Evolutionary conservation across 1,140 invertebrate genomes (phyloP).

Genomic region (Cherax destructor): DNA sequence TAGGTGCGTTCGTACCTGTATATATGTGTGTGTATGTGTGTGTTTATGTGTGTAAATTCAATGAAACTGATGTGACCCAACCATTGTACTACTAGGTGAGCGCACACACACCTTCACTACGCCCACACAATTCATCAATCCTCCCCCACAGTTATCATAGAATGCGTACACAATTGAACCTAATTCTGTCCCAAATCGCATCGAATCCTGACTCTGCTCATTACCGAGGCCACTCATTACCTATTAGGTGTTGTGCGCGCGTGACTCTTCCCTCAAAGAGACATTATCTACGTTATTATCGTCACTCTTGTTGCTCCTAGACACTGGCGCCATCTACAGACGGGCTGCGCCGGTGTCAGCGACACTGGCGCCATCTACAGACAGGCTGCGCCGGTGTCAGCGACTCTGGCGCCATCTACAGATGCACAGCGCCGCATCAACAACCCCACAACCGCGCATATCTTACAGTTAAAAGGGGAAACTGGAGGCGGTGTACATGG

Average conservation of each 20-base stretch:
- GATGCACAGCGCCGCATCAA: too few species aligned
- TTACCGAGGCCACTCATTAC: constrained; percentile 21
- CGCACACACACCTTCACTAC: too few species aligned
- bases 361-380: not conserved
- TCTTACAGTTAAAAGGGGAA: too few species aligned
- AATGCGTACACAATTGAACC: constrained; percentile 15
- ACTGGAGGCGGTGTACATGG: too few species aligned
- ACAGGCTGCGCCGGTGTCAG: not conserved
- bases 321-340: not conserved
- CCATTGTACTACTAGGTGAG: too few species aligned
- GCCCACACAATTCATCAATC: not conserved
- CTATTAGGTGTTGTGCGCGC: constrained; percentile 21
- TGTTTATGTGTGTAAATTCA: too few species aligned
- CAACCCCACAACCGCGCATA: too few species aligned
- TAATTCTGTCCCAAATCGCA: constrained; percentile 22
- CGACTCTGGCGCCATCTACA: not conserved
- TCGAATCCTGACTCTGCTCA: constrained; percentile 29
- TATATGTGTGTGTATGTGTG: too few species aligned
- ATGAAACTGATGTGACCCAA: too few species aligned
- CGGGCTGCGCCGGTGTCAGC: not conserved
- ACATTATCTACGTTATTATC: constrained; percentile 19
- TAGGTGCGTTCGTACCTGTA: too few species aligned
- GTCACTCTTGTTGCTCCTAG: too few species aligned
- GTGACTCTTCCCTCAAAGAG: constrained; percentile 5
- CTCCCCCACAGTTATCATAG: not conserved